Percentiles rank a stretch among this genome's conserved stretches.
Evolutionary conservation across 2,797 vertebrate genomes (phyloP).

Genomic region (Ibycter americanus): DNA sequence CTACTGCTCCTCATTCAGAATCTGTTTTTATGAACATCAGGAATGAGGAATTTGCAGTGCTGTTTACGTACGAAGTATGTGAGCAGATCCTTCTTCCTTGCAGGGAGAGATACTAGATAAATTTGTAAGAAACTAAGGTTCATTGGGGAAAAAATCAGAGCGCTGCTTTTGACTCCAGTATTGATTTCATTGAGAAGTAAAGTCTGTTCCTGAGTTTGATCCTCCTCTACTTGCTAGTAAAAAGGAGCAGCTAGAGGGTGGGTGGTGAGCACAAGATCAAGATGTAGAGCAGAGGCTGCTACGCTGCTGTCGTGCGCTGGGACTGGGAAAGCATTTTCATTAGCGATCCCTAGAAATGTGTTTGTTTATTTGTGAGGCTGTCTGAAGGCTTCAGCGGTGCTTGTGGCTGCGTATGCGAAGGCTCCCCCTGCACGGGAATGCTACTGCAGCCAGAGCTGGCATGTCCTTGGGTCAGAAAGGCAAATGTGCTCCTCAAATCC

Average conservation of each 20-base stretch:
- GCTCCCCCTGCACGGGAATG: background rate
- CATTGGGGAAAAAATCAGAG: background rate
- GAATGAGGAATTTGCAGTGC: background rate
- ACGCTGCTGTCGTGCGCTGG: rapidly evolving
- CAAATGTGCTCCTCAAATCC: background rate
- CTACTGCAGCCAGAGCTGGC: background rate
- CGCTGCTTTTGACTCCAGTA: background rate
- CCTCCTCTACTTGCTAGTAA: background rate
- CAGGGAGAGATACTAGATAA: background rate
- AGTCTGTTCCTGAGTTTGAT: background rate
- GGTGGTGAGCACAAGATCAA: background rate
- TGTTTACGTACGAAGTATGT: background rate
- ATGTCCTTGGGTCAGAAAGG: background rate
- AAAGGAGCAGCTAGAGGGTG: background rate
- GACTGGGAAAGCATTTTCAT: background rate
- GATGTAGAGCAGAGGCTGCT: background rate
- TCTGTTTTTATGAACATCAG: background rate
- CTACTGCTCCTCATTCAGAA: background rate
- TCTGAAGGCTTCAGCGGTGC: constrained; percentile 1
- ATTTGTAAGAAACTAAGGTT: background rate
- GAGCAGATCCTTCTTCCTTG: background rate
- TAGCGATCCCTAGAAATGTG: background rate
- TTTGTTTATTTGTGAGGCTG: background rate
- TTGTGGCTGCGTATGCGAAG: background rate
- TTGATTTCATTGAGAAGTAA: background rate